Conservation (phyloP, 2,888 invertebrate species). For the Ichneumon xanthorius region DNA sequence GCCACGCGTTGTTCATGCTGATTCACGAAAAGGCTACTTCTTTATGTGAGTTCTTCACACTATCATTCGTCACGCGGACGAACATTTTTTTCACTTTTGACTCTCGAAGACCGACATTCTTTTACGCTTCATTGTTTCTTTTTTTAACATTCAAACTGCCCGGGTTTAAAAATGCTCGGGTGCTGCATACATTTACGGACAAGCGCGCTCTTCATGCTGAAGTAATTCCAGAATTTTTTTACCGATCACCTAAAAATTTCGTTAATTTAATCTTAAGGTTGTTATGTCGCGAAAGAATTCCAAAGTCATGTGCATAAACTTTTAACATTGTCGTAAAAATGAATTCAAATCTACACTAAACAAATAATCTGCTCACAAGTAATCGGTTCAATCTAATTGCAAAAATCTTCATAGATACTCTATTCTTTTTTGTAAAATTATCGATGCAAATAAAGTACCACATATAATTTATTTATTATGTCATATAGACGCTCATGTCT, state of each 20-base stretch:
- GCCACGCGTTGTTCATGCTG: conserved; percentile 43
- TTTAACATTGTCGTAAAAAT: too few relatives aligned
- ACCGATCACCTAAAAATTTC: not conserved
- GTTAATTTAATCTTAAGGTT: too few relatives aligned
- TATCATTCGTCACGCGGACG: conserved; percentile 2
- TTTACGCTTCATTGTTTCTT: conserved; percentile 30
- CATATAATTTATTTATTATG: too few relatives aligned
- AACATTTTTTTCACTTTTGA: not conserved
- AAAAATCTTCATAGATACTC: too few relatives aligned
- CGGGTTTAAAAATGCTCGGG: not conserved
- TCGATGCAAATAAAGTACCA: too few relatives aligned
- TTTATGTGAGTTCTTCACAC: conserved; percentile 2
- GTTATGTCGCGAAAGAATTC: too few relatives aligned
- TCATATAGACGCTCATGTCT: too few relatives aligned
- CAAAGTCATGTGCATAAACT: too few relatives aligned
- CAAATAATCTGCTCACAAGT: too few relatives aligned
- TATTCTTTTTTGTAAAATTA: too few relatives aligned
- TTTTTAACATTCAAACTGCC: conserved; percentile 5
- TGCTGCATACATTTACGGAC: not conserved
- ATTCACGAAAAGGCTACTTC: conserved; percentile 49
- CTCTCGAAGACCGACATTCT: conserved; percentile 28
- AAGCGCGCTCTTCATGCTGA: not conserved
- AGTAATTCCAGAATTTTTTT: not conserved
- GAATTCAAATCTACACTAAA: too few relatives aligned
- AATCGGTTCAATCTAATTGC: too few relatives aligned